A percentile compares a stretch with the other conserved stretches of the same genome.
Conservation (phyloP, 1,140 invertebrate species). For the Brachionus angularis region DNA sequence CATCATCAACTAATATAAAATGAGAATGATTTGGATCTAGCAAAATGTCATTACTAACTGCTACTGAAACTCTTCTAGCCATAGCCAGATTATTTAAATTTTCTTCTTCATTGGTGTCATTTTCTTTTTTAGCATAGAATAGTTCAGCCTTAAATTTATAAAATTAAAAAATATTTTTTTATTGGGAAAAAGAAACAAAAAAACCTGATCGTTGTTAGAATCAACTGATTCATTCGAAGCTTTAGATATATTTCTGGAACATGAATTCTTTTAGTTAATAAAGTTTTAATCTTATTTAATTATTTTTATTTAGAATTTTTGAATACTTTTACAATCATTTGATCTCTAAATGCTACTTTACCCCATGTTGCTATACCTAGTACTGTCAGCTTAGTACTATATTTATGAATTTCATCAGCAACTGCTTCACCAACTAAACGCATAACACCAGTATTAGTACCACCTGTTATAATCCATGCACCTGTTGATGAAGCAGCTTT, state of each 20-base stretch:
- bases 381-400: conserved; percentile 75
- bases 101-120: background rate
- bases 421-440: conserved; percentile 66
- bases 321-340: conserved; percentile 16
- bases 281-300: no score
- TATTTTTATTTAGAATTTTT: no score
- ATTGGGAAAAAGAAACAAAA: no score
- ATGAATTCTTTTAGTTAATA: no score
- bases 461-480: conserved; percentile 92
- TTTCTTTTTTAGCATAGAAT: conserved; percentile 13
- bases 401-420: conserved; percentile 62
- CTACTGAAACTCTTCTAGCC: background rate
- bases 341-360: conserved; percentile 18
- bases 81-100: background rate
- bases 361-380: conserved; percentile 38
- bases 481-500: conserved; percentile 95
- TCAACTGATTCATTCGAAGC: no score
- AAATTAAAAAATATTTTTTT: background rate
- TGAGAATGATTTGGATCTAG: conserved; percentile 37
- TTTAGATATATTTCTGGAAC: no score
- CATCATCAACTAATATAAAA: conserved; percentile 36
- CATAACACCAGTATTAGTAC: conserved; percentile 82
- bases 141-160: conserved; percentile 10
- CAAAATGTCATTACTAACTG: background rate
- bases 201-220: no score